Evolutionary conservation across 1,140 invertebrate species (phyloP).

Genomic region (Uloborus diversus): DNA sequence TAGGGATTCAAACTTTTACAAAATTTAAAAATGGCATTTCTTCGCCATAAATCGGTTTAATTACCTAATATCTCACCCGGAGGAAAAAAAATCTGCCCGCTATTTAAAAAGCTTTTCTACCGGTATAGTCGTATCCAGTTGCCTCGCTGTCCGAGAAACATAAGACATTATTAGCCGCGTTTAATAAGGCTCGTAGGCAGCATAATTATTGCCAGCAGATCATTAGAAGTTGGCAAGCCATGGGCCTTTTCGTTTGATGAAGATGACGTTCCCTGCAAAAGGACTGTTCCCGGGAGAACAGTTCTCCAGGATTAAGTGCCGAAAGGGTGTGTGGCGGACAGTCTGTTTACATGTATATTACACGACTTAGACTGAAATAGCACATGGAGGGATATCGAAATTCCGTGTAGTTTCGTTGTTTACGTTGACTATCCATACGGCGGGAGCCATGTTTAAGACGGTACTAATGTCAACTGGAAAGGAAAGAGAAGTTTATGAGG

Average conservation of each 20-base stretch:
- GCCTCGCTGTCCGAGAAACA: neutral
- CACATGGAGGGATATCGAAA: constrained; percentile 51
- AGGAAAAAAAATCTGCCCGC: no score
- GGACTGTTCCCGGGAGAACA: constrained; percentile 12
- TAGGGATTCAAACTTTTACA: no score
- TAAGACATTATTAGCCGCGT: constrained; percentile 47
- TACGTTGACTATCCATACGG: constrained; percentile 36
- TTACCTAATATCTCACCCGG: no score
- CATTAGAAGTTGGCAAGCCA: constrained; percentile 36
- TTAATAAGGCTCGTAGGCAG: constrained; percentile 42
- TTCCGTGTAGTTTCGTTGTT: constrained; percentile 54
- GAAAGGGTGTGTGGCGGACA: constrained; percentile 35
- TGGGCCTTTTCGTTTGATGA: constrained; percentile 21
- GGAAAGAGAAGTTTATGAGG: constrained; percentile 32
- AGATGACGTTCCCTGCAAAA: neutral
- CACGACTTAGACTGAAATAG: constrained; percentile 43
- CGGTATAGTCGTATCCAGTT: no score
- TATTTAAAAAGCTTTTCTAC: no score
- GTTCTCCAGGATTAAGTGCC: constrained; percentile 43
- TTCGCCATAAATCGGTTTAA: no score
- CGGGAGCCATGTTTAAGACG: constrained; percentile 22
- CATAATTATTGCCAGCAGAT: constrained; percentile 35
- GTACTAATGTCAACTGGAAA: constrained; percentile 41
- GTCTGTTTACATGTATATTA: constrained; percentile 53
- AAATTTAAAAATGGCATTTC: no score